A percentile compares a stretch with the other conserved stretches of the same genome.
These are phyloP conservation scores for Neodiprion lecontei DNA, from an alignment of 1,140 invertebrate species.

Conservation along the genomic window DNA sequence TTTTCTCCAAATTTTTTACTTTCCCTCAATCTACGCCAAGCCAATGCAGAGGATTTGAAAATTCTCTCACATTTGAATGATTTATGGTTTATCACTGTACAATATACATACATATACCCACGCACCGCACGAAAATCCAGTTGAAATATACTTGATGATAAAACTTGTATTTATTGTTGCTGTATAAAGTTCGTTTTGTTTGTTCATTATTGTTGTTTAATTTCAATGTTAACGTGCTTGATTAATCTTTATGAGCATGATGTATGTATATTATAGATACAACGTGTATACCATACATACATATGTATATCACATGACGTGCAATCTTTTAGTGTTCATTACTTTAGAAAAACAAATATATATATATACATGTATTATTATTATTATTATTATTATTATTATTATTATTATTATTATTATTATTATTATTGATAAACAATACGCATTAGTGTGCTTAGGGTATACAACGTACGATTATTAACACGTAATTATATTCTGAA, in stretches of 20 bases:
- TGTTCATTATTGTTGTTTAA: constrained; percentile 33
- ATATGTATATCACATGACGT: constrained; percentile 27
- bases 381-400: constrained; percentile 24
- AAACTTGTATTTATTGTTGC: constrained; percentile 34
- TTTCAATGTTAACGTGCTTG: too few species aligned
- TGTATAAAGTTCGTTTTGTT: constrained; percentile 38
- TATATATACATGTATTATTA: background rate
- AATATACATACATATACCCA: background rate
- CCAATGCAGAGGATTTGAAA: background rate
- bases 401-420: constrained; percentile 22
- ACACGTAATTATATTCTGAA: constrained; percentile 35
- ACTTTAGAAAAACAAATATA: background rate
- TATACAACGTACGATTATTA: constrained; percentile 20
- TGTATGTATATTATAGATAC: too few species aligned
- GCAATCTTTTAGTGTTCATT: constrained; percentile 34
- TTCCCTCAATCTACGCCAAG: too few species aligned
- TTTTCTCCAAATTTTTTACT: too few species aligned
- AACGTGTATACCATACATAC: background rate
- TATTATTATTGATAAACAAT: constrained; percentile 19
- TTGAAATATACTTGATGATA: constrained; percentile 5
- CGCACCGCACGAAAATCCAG: constrained; percentile 6
- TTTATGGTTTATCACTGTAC: background rate
- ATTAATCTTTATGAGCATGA: background rate
- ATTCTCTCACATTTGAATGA: background rate
- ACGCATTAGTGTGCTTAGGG: constrained; percentile 10